Evolutionary conservation across 2,797 vertebrate genomes (phyloP).

Genomic region (Etheostoma nigrum): DNA sequence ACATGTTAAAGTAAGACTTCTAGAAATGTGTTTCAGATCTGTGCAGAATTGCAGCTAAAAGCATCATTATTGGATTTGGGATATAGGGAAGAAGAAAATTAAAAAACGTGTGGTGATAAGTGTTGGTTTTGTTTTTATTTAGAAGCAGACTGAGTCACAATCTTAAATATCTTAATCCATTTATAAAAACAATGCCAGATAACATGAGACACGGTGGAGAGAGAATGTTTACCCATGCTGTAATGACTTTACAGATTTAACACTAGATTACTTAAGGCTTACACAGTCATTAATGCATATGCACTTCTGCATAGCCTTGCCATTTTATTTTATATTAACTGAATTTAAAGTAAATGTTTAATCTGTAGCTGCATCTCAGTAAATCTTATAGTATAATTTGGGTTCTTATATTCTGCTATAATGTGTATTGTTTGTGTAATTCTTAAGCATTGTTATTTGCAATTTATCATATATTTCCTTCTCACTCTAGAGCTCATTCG

Average conservation of each 20-base stretch:
- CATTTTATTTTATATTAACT: not conserved
- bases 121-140: not conserved
- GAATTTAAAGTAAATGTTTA: not conserved
- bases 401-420: not conserved
- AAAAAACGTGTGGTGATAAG: conserved; percentile 1
- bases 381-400: not conserved
- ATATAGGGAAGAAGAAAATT: not conserved
- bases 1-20: too few species aligned
- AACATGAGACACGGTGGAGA: not conserved
- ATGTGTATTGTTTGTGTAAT: conserved; percentile 1
- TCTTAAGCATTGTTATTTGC: not conserved
- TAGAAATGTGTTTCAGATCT: not conserved
- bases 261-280: not conserved
- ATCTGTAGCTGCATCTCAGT: not conserved
- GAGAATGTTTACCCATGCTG: not conserved
- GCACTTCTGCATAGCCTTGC: not conserved
- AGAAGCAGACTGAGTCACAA: too few species aligned
- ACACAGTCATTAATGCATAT: conserved; percentile 1
- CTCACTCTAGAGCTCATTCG: not conserved
- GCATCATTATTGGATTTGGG: not conserved
- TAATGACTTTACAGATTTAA: conserved; percentile 15
- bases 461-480: conserved; percentile 19
- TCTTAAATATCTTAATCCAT: conserved; percentile 9
- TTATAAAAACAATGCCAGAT: not conserved
- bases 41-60: conserved; percentile 2